Evolutionary conservation across 1,140 invertebrate species (phyloP), one percentile per base, ranked within the genome.

Genomic region (Rhyzopertha dominica): DNA sequence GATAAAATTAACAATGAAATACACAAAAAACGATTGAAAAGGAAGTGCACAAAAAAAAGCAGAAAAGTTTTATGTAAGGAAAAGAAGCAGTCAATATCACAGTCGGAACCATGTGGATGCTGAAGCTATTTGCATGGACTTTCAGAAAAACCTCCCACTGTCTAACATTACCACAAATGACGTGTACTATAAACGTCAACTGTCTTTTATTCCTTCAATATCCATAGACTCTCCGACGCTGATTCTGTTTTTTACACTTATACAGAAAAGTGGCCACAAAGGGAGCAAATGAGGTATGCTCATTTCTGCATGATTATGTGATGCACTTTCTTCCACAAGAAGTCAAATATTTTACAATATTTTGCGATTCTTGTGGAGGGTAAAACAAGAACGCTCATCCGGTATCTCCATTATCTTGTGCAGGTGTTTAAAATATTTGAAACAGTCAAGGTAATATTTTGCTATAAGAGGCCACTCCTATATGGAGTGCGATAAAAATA

Each of bases 21-120:
- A 14, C 16, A 25, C 23, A 8, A 18, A 17, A 7, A 38, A 35
- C 14, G 19, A 41, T 14, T 25, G 24, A 14, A 36, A 37, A 35
- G 12, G 16, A 35, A 10, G 3, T 22, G 42, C 42, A 17, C 7
- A 20, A 22, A 36, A 20, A 24, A 14, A 45, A 17, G 23, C n/a
- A 23, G 13, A 31, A 32, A 40, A 44, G 28, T 58, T 55, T 47
- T 56, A 58, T 23, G 45, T 16, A 25, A 45, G 44, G 29, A 61
- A 58, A 43, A 30, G 34, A 31, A 23, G 13, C 1, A 26, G 29
- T 12, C 42, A 47, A 34, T 22, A 37, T 25, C 2, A 30, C 25
- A 37, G 12, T 19, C 24, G 40, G 38, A 49, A 45, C 24, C 16
- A 24, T 8, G 10, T 22, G n/a, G 25, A 13, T 23, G 20, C 13